phyloP scores from a whole-genome alignment of 2,797 vertebrate species.

The Rhinophrynus dorsalis region DNA sequence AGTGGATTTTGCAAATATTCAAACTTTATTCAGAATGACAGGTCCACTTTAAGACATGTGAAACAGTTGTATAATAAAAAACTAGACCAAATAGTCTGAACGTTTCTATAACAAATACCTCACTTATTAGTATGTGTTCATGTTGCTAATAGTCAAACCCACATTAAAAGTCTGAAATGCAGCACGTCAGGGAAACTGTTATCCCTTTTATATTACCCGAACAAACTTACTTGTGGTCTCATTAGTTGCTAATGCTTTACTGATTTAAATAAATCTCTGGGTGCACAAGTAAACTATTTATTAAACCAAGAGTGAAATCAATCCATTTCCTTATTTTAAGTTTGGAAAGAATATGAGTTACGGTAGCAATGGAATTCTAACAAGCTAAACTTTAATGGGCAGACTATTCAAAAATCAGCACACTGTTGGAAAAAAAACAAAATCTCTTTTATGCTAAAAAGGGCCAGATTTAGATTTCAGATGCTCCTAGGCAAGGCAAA shows the following conservation, averaged over 20 bases:
- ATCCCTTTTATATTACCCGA: not conserved
- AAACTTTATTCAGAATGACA: no score
- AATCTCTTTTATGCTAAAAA: no score
- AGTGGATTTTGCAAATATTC: no score
- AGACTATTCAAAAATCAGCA: not conserved
- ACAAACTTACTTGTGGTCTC: not conserved
- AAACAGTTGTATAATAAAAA: no score
- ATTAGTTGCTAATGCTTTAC: not conserved
- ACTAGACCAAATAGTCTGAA: no score
- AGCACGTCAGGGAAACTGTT: not conserved
- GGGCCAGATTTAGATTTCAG: no score
- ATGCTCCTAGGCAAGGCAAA: no score
- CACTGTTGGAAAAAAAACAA: not conserved
- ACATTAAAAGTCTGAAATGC: not conserved
- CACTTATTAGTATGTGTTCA: no score
- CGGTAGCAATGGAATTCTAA: not conserved
- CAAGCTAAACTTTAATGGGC: not conserved
- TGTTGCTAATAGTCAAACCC: no score
- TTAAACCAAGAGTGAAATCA: not conserved
- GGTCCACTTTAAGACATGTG: no score
- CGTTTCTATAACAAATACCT: no score
- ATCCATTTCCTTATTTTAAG: not conserved
- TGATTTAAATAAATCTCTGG: not conserved
- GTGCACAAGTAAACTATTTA: not conserved
- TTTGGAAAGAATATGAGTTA: not conserved